These are phyloP conservation scores for Pyrrhia umbra DNA, from an alignment of 2,888 invertebrate species.

Conservation along the genomic window DNA sequence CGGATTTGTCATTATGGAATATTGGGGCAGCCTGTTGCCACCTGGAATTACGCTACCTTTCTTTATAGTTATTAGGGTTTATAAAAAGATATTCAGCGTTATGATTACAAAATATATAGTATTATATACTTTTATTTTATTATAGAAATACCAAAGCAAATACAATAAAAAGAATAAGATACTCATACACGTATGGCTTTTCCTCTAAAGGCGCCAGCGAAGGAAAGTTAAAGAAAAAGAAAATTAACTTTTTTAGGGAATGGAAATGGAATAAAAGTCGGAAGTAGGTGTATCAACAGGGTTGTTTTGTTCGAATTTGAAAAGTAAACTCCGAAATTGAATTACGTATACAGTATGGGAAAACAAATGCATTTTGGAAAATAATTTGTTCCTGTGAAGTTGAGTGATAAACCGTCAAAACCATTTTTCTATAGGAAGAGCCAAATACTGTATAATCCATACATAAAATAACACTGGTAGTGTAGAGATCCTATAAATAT, in stretches of 20 bases:
- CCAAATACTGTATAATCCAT: too few relatives aligned
- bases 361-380: slow-evolving; percentile 21
- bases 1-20: slow-evolving; percentile 50
- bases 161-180: slow-evolving; percentile 28
- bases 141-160: slow-evolving; percentile 25
- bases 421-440: neutral
- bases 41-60: slow-evolving; percentile 32
- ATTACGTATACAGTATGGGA: slow-evolving; percentile 34
- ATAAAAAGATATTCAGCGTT: slow-evolving; percentile 30
- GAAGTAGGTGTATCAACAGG: slow-evolving; percentile 43
- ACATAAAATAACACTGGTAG: too few relatives aligned
- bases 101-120: slow-evolving; percentile 33
- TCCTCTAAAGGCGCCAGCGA: slow-evolving; percentile 18
- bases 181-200: slow-evolving; percentile 27
- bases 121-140: slow-evolving; percentile 26
- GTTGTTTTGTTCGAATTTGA: slow-evolving; percentile 43
- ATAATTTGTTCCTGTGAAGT: neutral
- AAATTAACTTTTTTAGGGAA: slow-evolving; percentile 52
- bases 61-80: slow-evolving; percentile 32
- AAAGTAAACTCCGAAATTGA: slow-evolving; percentile 47
- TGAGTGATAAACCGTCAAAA: neutral
- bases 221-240: slow-evolving; percentile 51
- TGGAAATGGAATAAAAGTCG: slow-evolving; percentile 44
- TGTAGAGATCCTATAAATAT: too few relatives aligned
- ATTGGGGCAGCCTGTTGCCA: slow-evolving; percentile 44